Evolutionary conservation across 2,797 vertebrate genomes (phyloP), one percentile per base, ranked within the genome.

Genomic region (Phrynocephalus forsythii): DNA sequence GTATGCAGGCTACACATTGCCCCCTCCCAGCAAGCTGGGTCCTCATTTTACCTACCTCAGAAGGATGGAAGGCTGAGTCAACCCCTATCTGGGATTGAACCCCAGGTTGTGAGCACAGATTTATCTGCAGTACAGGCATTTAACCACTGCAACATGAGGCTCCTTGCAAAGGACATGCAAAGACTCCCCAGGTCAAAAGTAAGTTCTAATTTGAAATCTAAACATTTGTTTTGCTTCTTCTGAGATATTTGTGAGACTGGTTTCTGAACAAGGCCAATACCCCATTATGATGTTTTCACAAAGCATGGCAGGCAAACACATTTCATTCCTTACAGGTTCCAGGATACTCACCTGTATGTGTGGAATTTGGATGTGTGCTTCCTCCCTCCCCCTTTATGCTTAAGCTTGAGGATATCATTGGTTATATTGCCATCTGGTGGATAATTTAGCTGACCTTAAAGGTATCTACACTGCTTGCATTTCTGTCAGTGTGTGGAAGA

Each of bases 401-500:
- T 68, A 38, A 6, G 24, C 30, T 30, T 86, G 38, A 63, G 20
- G 79, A n/a, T 20, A 28, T 52, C 0, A 0, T 11, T 84, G 81
- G 7, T 87, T 77, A 91, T 91, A 15, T 75, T 88, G 80, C 68
- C 90, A 88, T 52, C 82, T 92, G 28, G 18, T 66, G 86, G 86
- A 50, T 60, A 66, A 44, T 71, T 56, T 3, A 16, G 38, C 38
- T 78, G 75, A n/a, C 5, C 24, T 33, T 18, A 69, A 5, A 13
- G 67, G 22, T 38, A 24, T 60, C 85, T 63, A 63, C 33, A 56
- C 16, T 5, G 84, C 30, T 67, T 67, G 33, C 1, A 67, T 22
- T 48, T 66, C 50, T 79, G 56, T 38, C n/a, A 85, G n/a, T 50
- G 9, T 48, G 28, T 3, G 10, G 26, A 80, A 30, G 60, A 73